Conservation (phyloP, 1,140 invertebrate species). For the Uloborus diversus region DNA sequence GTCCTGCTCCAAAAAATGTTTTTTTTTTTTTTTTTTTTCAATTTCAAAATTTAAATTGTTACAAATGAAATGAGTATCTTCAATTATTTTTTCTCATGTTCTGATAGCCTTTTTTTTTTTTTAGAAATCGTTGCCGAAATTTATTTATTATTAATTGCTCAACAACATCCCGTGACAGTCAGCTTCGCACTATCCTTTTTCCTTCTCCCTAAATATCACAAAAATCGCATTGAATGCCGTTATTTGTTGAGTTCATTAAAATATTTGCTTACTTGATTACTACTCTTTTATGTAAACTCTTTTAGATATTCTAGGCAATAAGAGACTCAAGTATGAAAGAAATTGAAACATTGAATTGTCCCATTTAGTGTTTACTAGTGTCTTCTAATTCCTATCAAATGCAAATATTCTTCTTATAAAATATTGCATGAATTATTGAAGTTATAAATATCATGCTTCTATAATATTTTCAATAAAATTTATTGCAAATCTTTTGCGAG, state of each 20-base stretch:
- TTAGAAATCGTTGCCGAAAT: not conserved
- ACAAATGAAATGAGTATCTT: not conserved
- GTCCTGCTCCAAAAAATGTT: not conserved
- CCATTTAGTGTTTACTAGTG: not conserved
- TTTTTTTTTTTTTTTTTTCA: not conserved
- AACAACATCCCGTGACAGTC: not conserved
- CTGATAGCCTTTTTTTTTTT: not conserved
- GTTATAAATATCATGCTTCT: conserved; percentile 42
- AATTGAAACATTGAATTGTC: not conserved
- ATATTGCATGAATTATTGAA: conserved; percentile 18
- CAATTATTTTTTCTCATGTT: not conserved
- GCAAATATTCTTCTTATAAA: conserved; percentile 33
- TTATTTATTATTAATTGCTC: not conserved
- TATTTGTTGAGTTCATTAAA: too few species aligned
- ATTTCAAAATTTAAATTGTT: not conserved
- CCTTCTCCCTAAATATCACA: too few species aligned
- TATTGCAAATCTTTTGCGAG: conserved; percentile 38
- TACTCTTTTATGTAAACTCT: not conserved
- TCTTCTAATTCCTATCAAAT: conserved; percentile 21
- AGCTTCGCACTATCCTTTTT: not conserved
- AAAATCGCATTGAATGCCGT: too few species aligned
- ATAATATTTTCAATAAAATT: conserved; percentile 51
- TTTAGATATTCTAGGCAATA: not conserved
- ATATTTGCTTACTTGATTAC: not conserved
- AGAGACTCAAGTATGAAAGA: not conserved